phyloP scores from a whole-genome alignment of 1,140 invertebrate species.

The Capitella teleta region DNA sequence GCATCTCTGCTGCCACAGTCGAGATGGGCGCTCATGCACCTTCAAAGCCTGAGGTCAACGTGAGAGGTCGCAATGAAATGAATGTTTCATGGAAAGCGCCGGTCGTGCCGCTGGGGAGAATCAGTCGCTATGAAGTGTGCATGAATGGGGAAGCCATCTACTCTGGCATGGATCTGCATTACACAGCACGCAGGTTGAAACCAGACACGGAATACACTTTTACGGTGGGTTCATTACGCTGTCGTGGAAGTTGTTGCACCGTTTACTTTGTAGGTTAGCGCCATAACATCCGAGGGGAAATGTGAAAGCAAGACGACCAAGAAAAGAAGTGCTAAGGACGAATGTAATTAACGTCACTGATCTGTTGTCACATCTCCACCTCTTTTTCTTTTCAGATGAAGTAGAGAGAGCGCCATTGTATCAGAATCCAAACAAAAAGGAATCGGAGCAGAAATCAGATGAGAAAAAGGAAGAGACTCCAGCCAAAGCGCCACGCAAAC shows the following conservation, averaged over 20 bases:
- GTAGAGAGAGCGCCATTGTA: constrained; percentile 9
- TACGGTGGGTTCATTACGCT: constrained; percentile 19
- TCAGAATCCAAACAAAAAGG: not conserved
- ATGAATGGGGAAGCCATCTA: constrained; percentile 35
- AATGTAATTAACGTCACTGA: constrained; percentile 28
- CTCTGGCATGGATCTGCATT: constrained; percentile 34
- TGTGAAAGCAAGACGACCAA: constrained; percentile 37
- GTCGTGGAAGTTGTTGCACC: not conserved
- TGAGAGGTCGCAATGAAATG: constrained; percentile 37
- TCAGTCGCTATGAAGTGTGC: constrained; percentile 36
- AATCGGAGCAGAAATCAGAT: not conserved
- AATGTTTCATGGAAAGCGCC: constrained; percentile 35
- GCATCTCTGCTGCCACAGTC: not conserved
- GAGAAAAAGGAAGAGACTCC: too few relatives aligned
- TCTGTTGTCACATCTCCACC: not conserved
- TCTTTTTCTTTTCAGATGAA: constrained; percentile 7
- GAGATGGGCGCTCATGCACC: constrained; percentile 32
- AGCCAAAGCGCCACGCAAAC: too few relatives aligned
- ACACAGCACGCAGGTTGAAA: constrained; percentile 23
- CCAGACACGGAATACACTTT: constrained; percentile 40
- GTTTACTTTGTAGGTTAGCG: constrained; percentile 20
- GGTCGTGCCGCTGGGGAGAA: constrained; percentile 32
- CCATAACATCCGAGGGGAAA: constrained; percentile 38
- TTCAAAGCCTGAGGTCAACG: constrained; percentile 32
- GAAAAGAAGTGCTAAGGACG: constrained; percentile 38